Evolutionary conservation across 2,797 vertebrate species (phyloP), one percentile per base, ranked within the genome.

Genomic region (Cryptoprocta ferox): DNA sequence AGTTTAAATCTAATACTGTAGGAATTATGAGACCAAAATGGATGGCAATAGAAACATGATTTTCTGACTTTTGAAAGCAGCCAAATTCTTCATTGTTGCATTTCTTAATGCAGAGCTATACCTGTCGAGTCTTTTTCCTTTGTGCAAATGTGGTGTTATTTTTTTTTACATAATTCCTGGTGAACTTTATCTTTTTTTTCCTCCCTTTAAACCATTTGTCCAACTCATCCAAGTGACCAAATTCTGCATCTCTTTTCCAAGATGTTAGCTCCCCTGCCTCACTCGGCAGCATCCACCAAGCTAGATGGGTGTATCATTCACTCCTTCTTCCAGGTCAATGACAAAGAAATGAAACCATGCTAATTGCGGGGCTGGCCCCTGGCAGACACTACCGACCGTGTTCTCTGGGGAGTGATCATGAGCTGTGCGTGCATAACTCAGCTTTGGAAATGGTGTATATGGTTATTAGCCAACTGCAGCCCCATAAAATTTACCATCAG

Each of bases 71-170:
- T 83, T 61, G 79, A 82, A 81, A 70, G 68, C 32, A 85, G 9
- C 68, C 61, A 24, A 42, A 32, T 95, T 78, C 21, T 89, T 89
- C 50, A 73, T n/a, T 24, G 75, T 14, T 85, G 6, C 75, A 75
- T 92, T 96, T 92, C 75, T 96, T 85, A 14, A 28, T 68, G 56
- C 50, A 92, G 87, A 96, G 91, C 32, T 59, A 16, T 39, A 85
- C 84, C 90, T 89, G n/a, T 53, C 75, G 75, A 93, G 42, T 91
- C 75, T 75, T 93, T 28, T 83, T 65, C 42, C 84, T 95, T n/a
- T 68, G 1, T 48, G 50, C 53, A 61, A 76, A 61, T 63, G 68
- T 12, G 42, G 56, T 75, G 65, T 39, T 81, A 28, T 9, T 28
- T 28, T 61, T 26, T 21, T 81, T 97, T 37, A 71, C 24, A 28